phyloP scores from a whole-genome alignment of 2,113 vertebrate species.

The Mustela lutreola region DNA sequence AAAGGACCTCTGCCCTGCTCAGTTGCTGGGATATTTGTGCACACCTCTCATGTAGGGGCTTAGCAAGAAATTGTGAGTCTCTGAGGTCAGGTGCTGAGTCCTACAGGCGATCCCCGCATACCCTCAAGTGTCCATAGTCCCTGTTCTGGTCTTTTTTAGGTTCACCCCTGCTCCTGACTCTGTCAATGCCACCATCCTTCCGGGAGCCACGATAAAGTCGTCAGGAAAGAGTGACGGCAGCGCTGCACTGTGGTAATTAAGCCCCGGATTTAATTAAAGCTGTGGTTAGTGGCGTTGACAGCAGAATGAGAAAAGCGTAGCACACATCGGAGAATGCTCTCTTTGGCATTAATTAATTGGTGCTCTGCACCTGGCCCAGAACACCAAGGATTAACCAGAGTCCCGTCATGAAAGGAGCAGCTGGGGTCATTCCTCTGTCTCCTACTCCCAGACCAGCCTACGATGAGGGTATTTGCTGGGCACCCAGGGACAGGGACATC shows the following conservation, averaged over 20 bases:
- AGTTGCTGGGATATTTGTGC: not conserved
- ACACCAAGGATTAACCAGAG: not conserved
- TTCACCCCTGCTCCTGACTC: not conserved
- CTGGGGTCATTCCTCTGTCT: not conserved
- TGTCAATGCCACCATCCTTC: not conserved
- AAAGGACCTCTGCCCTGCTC: not conserved
- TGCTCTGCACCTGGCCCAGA: not conserved
- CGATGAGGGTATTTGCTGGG: not conserved
- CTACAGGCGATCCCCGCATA: not conserved
- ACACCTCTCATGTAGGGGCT: not conserved
- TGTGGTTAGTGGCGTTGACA: not conserved
- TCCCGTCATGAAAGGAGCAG: not conserved
- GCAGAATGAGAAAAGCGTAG: slow-evolving; percentile 50
- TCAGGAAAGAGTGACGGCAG: slow-evolving; percentile 20
- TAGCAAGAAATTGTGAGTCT: not conserved
- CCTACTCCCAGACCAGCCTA: not conserved
- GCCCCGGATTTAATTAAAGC: slow-evolving; percentile 61
- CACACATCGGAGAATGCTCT: not conserved
- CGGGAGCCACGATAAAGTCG: slow-evolving; percentile 27
- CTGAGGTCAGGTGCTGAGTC: not conserved
- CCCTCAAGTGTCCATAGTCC: not conserved
- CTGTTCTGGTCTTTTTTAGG: not conserved
- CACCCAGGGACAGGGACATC: not conserved
- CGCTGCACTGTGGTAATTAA: slow-evolving; percentile 12
- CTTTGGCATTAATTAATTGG: not conserved